Evolutionary conservation across 2,113 vertebrate species (phyloP).

Genomic region (Lanius ludovicianus): DNA sequence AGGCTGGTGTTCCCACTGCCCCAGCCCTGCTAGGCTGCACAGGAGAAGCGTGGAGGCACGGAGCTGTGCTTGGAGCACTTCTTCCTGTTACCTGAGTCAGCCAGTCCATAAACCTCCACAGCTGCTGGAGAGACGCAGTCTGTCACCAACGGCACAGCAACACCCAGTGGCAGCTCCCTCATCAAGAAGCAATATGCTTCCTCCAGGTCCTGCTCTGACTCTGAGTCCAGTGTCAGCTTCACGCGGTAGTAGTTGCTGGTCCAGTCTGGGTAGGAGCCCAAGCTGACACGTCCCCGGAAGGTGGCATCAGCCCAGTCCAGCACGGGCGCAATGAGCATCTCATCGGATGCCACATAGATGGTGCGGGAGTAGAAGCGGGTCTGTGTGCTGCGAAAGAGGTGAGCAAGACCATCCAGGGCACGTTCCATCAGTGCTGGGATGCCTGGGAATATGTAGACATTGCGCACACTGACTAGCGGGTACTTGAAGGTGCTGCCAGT

Average conservation of each 20-base stretch:
- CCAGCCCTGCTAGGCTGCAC: background rate
- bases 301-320: constrained; percentile 73
- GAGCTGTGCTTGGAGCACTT: background rate
- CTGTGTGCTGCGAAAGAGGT: constrained; percentile 81
- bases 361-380: constrained; percentile 81
- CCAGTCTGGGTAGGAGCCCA: constrained; percentile 97
- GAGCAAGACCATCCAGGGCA: constrained; percentile 80
- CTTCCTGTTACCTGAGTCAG: constrained; percentile 78
- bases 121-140: constrained; percentile 79
- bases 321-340: constrained; percentile 75
- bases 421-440: constrained; percentile 86
- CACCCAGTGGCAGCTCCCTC: constrained; percentile 75
- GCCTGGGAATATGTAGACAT: constrained; percentile 93
- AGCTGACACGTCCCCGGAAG: constrained; percentile 75
- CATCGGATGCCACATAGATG: constrained; percentile 82
- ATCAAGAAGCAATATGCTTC: constrained; percentile 77
- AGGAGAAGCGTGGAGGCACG: fast-evolving
- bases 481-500: constrained; percentile 78
- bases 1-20: background rate
- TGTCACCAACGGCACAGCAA: constrained; percentile 76
- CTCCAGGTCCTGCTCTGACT: constrained; percentile 80
- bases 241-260: constrained; percentile 90
- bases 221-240: constrained; percentile 86
- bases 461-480: constrained; percentile 90
- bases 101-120: constrained; percentile 82